A percentile compares a stretch with the other conserved stretches of the same genome.
phyloP scores from a whole-genome alignment of 2,888 invertebrate species.

The Drosophila cognata region DNA sequence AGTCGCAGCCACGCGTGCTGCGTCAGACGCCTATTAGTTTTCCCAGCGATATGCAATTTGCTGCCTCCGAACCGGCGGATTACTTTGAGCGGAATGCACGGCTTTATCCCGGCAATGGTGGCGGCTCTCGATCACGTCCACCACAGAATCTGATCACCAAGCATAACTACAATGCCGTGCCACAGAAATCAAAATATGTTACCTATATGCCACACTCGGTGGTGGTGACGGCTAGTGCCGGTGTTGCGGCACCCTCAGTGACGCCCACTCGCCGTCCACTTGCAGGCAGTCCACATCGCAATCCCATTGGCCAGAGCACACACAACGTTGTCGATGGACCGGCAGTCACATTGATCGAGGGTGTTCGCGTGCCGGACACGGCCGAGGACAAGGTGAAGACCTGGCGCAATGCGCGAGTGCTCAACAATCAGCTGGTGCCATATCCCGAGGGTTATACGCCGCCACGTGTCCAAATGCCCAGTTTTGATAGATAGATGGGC shows the following conservation, averaged over 20 bases:
- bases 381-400: constrained; percentile 91
- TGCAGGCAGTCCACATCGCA: constrained; percentile 58
- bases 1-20: constrained; percentile 52
- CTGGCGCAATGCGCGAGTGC: constrained; percentile 95
- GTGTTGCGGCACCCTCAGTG: constrained; percentile 52
- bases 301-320: constrained; percentile 67
- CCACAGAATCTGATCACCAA: constrained; percentile 77
- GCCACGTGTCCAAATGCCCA: constrained; percentile 86
- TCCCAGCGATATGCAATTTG: constrained; percentile 62
- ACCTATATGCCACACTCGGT: constrained; percentile 73
- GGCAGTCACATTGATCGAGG: constrained; percentile 88
- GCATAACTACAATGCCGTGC: constrained; percentile 67
- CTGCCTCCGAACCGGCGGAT: constrained; percentile 57
- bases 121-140: constrained; percentile 52
- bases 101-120: constrained; percentile 41
- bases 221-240: constrained; percentile 74
- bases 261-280: constrained; percentile 38
- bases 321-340: constrained; percentile 81
- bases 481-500: constrained; percentile 73
- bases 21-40: constrained; percentile 59
- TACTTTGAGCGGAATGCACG: constrained; percentile 59
- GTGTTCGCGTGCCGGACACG: constrained; percentile 92
- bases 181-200: constrained; percentile 64
- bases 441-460: constrained; percentile 90
- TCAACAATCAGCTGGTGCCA: constrained; percentile 92